phyloP scores from a whole-genome alignment of 30 jellyfish, hydroid and myxozoan species.

The Aurelia coerulea region DNA sequence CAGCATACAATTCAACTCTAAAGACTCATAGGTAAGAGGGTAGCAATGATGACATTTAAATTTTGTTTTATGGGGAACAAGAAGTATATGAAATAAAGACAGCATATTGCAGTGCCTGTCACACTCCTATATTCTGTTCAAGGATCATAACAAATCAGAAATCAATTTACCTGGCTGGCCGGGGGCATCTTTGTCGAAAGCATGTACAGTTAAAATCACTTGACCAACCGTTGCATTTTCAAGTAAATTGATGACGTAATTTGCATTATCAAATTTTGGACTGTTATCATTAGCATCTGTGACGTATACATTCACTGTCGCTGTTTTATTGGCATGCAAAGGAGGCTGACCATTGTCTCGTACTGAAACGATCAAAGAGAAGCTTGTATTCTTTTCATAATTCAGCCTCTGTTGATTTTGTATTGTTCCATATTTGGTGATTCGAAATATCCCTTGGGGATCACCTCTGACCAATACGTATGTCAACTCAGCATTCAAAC shows the following conservation, averaged over 20 bases:
- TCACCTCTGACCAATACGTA: slow-evolving; percentile 73
- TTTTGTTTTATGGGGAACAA: too few species aligned
- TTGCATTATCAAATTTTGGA: slow-evolving; percentile 66
- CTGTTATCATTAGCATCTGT: slow-evolving; percentile 85
- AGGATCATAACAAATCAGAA: neutral
- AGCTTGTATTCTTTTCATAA: slow-evolving; percentile 66
- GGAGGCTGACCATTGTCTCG: slow-evolving; percentile 89
- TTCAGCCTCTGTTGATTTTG: slow-evolving; percentile 55
- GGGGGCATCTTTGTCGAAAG: slow-evolving; percentile 73
- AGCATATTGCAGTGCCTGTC: too few species aligned
- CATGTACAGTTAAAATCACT: slow-evolving; percentile 24
- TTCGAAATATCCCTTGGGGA: slow-evolving; percentile 61
- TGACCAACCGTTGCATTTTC: slow-evolving; percentile 79
- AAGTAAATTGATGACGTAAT: slow-evolving; percentile 38
- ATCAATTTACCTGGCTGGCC: slow-evolving; percentile 65
- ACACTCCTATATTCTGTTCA: too few species aligned
- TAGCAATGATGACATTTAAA: too few species aligned
- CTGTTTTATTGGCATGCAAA: slow-evolving; percentile 50
- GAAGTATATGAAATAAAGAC: too few species aligned
- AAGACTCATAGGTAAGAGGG: too few species aligned
- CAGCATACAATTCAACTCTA: too few species aligned
- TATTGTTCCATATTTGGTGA: slow-evolving; percentile 73
- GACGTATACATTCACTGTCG: slow-evolving; percentile 66
- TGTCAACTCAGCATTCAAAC: slow-evolving; percentile 70
- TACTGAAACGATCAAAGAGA: slow-evolving; percentile 50